Evolutionary conservation across 1,140 invertebrate species (phyloP).

Genomic region (Drosophila oshimai): DNA sequence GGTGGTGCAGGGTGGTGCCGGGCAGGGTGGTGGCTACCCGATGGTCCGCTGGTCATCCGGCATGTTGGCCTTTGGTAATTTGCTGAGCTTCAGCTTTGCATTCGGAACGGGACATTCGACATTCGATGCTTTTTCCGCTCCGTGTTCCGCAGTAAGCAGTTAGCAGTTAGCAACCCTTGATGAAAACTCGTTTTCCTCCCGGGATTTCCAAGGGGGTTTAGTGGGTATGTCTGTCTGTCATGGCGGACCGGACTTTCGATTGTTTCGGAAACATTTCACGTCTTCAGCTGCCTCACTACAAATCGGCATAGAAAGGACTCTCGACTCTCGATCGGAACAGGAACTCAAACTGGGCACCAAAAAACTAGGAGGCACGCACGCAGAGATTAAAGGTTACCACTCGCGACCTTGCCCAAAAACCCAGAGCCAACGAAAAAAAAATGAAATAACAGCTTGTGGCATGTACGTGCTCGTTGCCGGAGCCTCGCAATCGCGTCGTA

Average conservation of each 20-base stretch:
- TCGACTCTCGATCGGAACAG: slow-evolving; percentile 1
- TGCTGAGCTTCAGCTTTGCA: slow-evolving; percentile 54
- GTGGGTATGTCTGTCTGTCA: slow-evolving; percentile 5
- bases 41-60: slow-evolving; percentile 58
- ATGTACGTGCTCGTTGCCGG: slow-evolving; percentile 68
- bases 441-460: slow-evolving; percentile 66
- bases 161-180: slow-evolving; percentile 44
- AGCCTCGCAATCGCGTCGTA: slow-evolving; percentile 60
- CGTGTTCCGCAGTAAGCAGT: neutral
- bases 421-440: neutral
- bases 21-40: slow-evolving; percentile 27
- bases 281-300: slow-evolving; percentile 7
- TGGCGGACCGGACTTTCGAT: slow-evolving; percentile 31
- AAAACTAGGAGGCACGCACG: slow-evolving; percentile 55
- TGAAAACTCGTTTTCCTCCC: slow-evolving; percentile 16
- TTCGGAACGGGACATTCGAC: slow-evolving; percentile 30
- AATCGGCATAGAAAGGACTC: neutral
- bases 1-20: neutral
- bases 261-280: slow-evolving; percentile 48
- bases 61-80: slow-evolving; percentile 77
- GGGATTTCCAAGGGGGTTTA: neutral
- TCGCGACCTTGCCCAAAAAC: slow-evolving; percentile 65
- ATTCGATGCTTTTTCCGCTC: slow-evolving; percentile 39
- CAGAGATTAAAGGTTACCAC: slow-evolving; percentile 78
- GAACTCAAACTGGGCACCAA: neutral